Base-by-base conservation (phyloP, 2,888 invertebrate species). In the Ophioninae sp. region DNA sequence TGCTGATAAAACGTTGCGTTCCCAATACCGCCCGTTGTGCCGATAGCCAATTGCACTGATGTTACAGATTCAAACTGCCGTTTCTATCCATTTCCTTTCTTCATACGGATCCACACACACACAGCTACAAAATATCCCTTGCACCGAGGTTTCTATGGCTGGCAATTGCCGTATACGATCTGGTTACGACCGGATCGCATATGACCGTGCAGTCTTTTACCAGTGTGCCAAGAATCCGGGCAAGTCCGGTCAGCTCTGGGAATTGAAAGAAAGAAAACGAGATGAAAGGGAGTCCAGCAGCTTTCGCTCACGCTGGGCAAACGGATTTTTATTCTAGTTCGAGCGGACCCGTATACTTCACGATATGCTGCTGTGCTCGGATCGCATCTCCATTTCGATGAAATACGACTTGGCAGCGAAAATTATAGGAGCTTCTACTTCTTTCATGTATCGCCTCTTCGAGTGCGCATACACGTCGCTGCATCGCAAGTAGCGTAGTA, bases 291-390 rank as follows among this genome's bases (percentile, higher is more conserved):
- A 85, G 82, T 82, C 81, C 79, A 67, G 59, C 73, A 82, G 76
- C 76, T 61, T 77, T 65, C 80, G 82, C 82, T 63, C 68, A 75
- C 77, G 73, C 73, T 82, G 77, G 85, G 74, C 81, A 86, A 88
- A 85, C 86, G 87, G 88, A 90, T 90, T 90, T 51, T 51, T 89
- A 90, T 89, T 88, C 88, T 86, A 86, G 86, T 88, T 88, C 86
- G 87, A 89, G 87, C 87, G 85, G 85, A 86, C 84, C 85, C 56
- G 86, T 85, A 79, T 86, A 86, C 83, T 88, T 88, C 88, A 87
- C 87, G 87, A 88, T 87, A 84, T 69, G 83, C 73, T 58, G 76
- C 78, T 81, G 61, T 75, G 73, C 61, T 72, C 69, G 85, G 85
- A 84, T 86, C 83, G 83, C 83, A 84, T 69, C 77, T 84, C 79